Base-by-base conservation (phyloP, 2,888 invertebrate genomes). In the Odontothrips loti region DNA sequence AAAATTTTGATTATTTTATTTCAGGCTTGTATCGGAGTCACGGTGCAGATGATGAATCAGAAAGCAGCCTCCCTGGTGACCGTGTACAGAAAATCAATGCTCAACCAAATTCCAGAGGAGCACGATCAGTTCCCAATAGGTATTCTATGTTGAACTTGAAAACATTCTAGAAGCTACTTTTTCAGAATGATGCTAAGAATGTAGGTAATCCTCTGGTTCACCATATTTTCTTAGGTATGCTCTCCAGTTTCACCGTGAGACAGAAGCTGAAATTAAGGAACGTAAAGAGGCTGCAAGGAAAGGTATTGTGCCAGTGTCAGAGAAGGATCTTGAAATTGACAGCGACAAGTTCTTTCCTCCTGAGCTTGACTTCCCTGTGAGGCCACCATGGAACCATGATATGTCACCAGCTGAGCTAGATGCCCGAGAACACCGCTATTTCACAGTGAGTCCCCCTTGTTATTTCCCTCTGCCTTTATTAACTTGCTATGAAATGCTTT, bases 381-480 rank as follows among this genome's bases (percentile, higher is more conserved):
- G 98, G 82, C 98, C 97, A 0, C 88, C 91, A 0, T 98, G 98
- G 98, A 91, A 92, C 85, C 93, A 92, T 85, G 89, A 88, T n/a
- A 92, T 94, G 90, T 89, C 90, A 0, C 92, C 92, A 78, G 92
- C 92, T 10, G 89, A 92, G 82, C 87, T 98, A 12, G 94, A 97
- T 83, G 90, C 90, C 1, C 92, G 91, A 85, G 97, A 98, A 86
- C 93, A 95, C 85, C 91, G 90, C 85, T 96, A 96, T 88, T 97
- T 97, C 86, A 90, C 90, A 85, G 94, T 93, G 87, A 86, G 87
- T 86, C 58, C 68, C 47, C 29, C 48, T 23, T 79, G 2, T 43
- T 43, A 43, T 6, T 6, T 43, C 2, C 6, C 34, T 43, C 34
- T 43, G 34, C 6, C 34, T 43, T 43, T 6, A 43, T 43, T 43